Conservation (phyloP, 1,140 invertebrate genomes). For the Anastrepha ludens region DNA sequence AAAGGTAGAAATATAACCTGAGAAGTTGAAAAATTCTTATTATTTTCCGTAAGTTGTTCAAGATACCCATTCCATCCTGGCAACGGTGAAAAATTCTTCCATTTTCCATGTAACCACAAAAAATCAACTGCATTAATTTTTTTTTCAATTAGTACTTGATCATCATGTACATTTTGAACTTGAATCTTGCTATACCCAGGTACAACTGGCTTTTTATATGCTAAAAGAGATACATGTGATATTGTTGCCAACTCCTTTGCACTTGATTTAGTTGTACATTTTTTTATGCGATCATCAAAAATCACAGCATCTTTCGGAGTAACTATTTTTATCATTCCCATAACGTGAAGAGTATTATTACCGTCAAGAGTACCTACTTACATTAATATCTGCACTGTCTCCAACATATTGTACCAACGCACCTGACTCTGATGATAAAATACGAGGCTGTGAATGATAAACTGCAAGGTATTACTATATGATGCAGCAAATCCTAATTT, state of each 20-base stretch:
- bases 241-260: slow-evolving; percentile 62
- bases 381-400: slow-evolving; percentile 73
- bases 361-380: slow-evolving; percentile 72
- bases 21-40: slow-evolving; percentile 59
- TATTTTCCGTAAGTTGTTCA: background rate
- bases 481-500: slow-evolving; percentile 67
- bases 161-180: slow-evolving; percentile 57
- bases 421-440: slow-evolving; percentile 69
- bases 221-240: slow-evolving; percentile 63
- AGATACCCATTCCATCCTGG: slow-evolving; percentile 61
- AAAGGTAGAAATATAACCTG: slow-evolving; percentile 71
- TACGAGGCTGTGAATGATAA: slow-evolving; percentile 66
- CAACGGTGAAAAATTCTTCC: slow-evolving; percentile 56
- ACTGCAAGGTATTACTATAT: slow-evolving; percentile 71
- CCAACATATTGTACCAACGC: slow-evolving; percentile 71
- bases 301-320: slow-evolving; percentile 55
- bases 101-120: slow-evolving; percentile 65
- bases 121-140: slow-evolving; percentile 59
- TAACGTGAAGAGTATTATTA: slow-evolving; percentile 71
- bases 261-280: background rate
- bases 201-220: slow-evolving; percentile 62
- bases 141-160: slow-evolving; percentile 55
- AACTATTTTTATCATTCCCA: slow-evolving; percentile 67
- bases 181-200: slow-evolving; percentile 24
- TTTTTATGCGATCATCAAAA: slow-evolving; percentile 59